phyloP scores from a whole-genome alignment of 2,888 invertebrate species.

The Tipula helvola region DNA sequence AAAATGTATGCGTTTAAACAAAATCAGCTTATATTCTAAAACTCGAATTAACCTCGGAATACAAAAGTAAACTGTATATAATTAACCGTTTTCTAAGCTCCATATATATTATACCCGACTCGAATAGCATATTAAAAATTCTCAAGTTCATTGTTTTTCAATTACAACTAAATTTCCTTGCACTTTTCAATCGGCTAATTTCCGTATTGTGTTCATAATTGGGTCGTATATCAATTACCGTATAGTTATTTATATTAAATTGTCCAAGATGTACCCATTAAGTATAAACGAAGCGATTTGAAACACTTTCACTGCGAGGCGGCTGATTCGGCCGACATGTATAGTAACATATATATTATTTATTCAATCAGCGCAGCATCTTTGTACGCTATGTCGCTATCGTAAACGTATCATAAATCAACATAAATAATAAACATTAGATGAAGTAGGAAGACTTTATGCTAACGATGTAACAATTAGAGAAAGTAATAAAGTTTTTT shows the following conservation, averaged over 20 bases:
- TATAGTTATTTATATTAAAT: no score
- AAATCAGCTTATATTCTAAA: background rate
- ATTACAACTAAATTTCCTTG: background rate
- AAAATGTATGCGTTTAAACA: background rate
- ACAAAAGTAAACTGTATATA: background rate
- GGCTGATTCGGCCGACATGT: background rate
- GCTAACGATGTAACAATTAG: constrained; percentile 4
- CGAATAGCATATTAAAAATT: background rate
- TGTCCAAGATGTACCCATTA: background rate
- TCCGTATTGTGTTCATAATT: background rate
- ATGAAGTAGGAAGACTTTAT: background rate
- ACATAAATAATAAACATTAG: background rate
- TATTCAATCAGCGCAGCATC: no score
- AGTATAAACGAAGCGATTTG: background rate
- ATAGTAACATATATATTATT: background rate
- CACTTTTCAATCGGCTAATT: background rate
- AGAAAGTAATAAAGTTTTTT: background rate
- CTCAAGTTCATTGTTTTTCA: background rate
- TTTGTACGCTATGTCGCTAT: background rate
- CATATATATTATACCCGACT: background rate
- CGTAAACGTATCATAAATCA: background rate
- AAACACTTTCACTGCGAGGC: background rate
- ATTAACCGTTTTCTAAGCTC: background rate
- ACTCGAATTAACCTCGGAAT: background rate
- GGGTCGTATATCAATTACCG: background rate